Evolutionary conservation across 1,140 invertebrate genomes (phyloP).

Genomic region (Drosophila pachea): DNA sequence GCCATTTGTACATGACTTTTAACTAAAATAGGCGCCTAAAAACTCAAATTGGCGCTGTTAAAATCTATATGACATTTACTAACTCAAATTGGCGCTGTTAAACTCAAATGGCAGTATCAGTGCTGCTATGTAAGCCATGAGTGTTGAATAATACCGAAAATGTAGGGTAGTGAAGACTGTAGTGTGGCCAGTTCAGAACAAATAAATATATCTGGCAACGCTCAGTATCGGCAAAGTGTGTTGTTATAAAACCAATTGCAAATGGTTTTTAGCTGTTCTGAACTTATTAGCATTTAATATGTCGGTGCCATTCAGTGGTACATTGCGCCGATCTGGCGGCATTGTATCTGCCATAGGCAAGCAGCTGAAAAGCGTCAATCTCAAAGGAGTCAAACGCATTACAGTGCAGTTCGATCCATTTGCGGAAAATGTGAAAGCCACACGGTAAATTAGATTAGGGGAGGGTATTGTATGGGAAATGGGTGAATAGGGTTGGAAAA

Average conservation of each 20-base stretch:
- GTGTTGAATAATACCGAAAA: slow-evolving; percentile 22
- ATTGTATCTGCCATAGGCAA: slow-evolving; percentile 84
- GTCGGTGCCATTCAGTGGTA: slow-evolving; percentile 86
- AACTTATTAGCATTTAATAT: slow-evolving; percentile 65
- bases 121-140: slow-evolving; percentile 20
- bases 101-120: slow-evolving; percentile 24
- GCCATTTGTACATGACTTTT: background rate
- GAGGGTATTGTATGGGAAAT: background rate
- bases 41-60: slow-evolving; percentile 22
- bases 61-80: background rate
- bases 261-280: slow-evolving; percentile 19
- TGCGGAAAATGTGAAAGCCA: slow-evolving; percentile 83
- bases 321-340: slow-evolving; percentile 82
- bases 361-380: slow-evolving; percentile 84
- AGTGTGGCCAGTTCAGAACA: slow-evolving; percentile 1
- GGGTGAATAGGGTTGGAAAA: slow-evolving; percentile 56
- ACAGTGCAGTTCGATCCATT: slow-evolving; percentile 92
- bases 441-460: slow-evolving; percentile 82
- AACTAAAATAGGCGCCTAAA: background rate
- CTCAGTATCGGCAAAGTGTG: slow-evolving; percentile 15
- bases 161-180: background rate
- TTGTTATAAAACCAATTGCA: slow-evolving; percentile 47
- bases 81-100: slow-evolving; percentile 36
- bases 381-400: slow-evolving; percentile 89
- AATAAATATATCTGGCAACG: slow-evolving; percentile 8